phyloP scores from a whole-genome alignment of 2,888 invertebrate species.

The Petrolisthes cinctipes region DNA sequence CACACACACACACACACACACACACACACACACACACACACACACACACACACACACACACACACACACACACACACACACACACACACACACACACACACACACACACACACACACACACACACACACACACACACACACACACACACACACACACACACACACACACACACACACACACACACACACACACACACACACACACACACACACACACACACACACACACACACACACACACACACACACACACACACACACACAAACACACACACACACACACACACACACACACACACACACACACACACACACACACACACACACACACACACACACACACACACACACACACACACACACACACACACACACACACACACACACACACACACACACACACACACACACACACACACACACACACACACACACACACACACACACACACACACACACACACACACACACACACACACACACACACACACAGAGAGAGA shows the following conservation, averaged over 20 bases:
- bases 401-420: not conserved
- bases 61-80: not conserved
- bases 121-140: not conserved
- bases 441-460: not conserved
- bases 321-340: not conserved
- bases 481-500: not conserved
- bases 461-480: not conserved
- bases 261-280: not conserved
- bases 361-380: not conserved
- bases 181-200: not conserved
- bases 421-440: not conserved
- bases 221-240: not conserved
- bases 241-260: not conserved
- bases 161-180: not conserved
- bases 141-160: not conserved
- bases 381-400: not conserved
- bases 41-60: not conserved
- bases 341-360: not conserved
- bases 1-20: not conserved
- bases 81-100: not conserved
- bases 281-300: not conserved
- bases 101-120: not conserved
- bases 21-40: not conserved
- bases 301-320: not conserved
- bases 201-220: not conserved